These are phyloP conservation scores for Geodia barretti DNA, from an alignment of 37 sponge, comb jelly and placozoan species.

Conservation along the genomic window DNA sequence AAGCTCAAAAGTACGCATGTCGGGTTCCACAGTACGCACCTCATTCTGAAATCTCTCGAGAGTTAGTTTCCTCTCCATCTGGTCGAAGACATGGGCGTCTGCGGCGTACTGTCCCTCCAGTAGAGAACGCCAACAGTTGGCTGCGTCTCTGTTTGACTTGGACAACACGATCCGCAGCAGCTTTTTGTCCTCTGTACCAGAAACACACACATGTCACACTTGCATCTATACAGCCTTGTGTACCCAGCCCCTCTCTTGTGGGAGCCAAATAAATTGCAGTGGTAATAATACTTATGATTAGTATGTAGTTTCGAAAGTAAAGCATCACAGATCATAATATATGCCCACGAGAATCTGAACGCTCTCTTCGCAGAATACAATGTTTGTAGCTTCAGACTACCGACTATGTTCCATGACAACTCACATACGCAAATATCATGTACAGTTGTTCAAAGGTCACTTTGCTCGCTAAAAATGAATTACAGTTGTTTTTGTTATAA, in stretches of 20 bases:
- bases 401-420: no score
- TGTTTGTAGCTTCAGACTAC: no score
- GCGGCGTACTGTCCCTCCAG: slow-evolving; percentile 65
- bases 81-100: slow-evolving; percentile 55
- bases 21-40: slow-evolving; percentile 15
- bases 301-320: not conserved
- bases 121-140: slow-evolving; percentile 91
- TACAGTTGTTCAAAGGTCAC: no score
- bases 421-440: no score
- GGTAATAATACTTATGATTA: not conserved
- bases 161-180: slow-evolving; percentile 71
- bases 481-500: no score
- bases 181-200: slow-evolving; percentile 67
- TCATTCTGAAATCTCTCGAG: slow-evolving; percentile 92
- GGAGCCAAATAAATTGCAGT: not conserved
- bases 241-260: not conserved
- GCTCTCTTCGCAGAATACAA: no score
- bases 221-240: not conserved
- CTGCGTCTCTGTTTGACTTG: slow-evolving; percentile 74
- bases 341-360: no score
- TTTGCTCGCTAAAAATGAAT: no score
- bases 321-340: not conserved
- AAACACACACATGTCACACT: not conserved
- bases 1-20: not conserved
- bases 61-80: slow-evolving; percentile 96